Base-by-base conservation (phyloP, 2,113 vertebrate species). In the Collichthys lucidus region DNA sequence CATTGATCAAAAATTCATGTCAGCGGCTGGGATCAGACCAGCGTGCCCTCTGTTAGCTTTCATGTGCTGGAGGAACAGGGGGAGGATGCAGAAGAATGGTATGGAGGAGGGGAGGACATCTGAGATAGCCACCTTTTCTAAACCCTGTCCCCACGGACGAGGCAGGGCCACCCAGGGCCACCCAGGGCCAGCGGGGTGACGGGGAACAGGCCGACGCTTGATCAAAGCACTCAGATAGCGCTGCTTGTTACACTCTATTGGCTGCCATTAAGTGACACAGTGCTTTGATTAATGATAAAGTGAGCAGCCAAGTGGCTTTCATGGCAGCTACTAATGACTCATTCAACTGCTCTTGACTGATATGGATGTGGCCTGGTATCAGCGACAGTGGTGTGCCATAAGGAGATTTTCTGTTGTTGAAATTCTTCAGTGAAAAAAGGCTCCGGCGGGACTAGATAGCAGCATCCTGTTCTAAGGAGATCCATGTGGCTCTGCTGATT, bases 1-100 rank as follows among this genome's bases (percentile, higher is more conserved):
- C 87, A 92, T 91, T 94, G 91, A 95, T 94, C 84, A 94, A 80
- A 94, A 90, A 93, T 92, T 90, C 91, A 94, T 92, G 90, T 93
- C 89, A 82, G 80, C 52, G 75, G 52, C 84, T 40, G 80, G 87
- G 90, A 93, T 92, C 89, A 89, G 59, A 81, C 80, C 76, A 42
- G 84, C 40, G 19, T 88, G 89, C 75, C 92, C 85, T 77, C 75
- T 86, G 82, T 64, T 72, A 64, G 82, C 92, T 92, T 90, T 89
- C 70, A 84, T 88, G 85, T 88, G 82, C 29, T 64, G 74, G 57
- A 77, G 74, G 74, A 62, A 59, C 17, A 4, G 56, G n/a, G 61
- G 53, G 47, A 22, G 17, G 5, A 24, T 17, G 2, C 35, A 65
- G 70, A 52, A 61, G 72, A 80, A 56, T 5, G n/a, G 12, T 22